Percentiles rank a stretch among this genome's conserved stretches.
Evolutionary conservation across 2,113 vertebrate genomes (phyloP).

Genomic region (Alouatta palliata): DNA sequence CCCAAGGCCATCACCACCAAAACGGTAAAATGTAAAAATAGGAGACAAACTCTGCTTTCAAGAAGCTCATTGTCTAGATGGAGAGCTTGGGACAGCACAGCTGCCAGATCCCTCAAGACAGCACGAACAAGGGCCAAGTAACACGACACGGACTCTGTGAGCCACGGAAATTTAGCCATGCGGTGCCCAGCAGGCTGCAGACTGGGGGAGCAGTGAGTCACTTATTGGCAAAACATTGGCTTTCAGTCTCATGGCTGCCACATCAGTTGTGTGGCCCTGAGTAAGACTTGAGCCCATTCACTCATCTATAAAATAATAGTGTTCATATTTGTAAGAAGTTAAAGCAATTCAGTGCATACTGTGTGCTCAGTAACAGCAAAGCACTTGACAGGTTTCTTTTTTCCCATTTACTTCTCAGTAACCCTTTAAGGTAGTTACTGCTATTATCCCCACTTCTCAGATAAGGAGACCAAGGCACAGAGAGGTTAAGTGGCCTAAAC

Average conservation of each 20-base stretch:
- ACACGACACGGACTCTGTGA: background rate
- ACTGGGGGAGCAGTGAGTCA: accelerated
- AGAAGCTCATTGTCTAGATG: background rate
- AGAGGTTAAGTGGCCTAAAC: background rate
- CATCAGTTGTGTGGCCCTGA: background rate
- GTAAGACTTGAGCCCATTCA: background rate
- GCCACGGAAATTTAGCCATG: background rate
- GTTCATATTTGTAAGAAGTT: background rate
- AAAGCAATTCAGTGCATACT: too few species aligned
- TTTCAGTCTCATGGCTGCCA: background rate
- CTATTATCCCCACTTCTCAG: background rate
- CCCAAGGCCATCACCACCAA: background rate
- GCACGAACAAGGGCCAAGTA: background rate
- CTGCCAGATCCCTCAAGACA: background rate
- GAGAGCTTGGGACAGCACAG: background rate
- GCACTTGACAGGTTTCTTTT: background rate
- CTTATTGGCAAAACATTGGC: accelerated
- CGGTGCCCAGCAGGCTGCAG: background rate
- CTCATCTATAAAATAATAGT: background rate
- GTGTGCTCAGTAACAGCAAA: background rate
- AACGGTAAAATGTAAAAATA: background rate
- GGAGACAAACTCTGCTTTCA: background rate
- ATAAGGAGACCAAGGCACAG: background rate
- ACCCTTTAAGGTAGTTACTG: background rate
- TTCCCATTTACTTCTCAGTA: background rate